Evolutionary conservation across 2,113 vertebrate genomes (phyloP).

Genomic region (Mobula birostris): DNA sequence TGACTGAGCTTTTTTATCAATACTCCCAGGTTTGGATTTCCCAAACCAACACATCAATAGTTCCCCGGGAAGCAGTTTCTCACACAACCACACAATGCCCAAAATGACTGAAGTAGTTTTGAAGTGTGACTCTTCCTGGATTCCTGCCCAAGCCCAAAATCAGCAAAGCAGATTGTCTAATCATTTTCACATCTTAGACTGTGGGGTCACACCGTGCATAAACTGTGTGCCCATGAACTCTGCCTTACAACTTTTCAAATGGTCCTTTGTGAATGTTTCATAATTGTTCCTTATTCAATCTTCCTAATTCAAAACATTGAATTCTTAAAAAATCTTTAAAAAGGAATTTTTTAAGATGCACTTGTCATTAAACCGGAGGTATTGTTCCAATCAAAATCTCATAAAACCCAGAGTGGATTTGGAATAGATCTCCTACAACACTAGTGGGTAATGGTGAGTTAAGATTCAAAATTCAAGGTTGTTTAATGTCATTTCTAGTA

Average conservation of each 20-base stretch:
- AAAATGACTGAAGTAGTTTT: background rate
- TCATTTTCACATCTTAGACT: background rate
- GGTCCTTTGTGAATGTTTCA: background rate
- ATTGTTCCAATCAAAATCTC: too few relatives aligned
- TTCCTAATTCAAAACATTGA: background rate
- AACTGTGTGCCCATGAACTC: background rate
- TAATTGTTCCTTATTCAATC: background rate
- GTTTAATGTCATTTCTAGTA: too few relatives aligned
- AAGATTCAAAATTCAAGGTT: too few relatives aligned
- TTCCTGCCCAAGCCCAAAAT: background rate
- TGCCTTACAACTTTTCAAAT: background rate
- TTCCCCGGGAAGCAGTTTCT: background rate
- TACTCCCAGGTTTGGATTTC: background rate
- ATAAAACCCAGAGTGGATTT: background rate
- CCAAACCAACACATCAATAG: background rate
- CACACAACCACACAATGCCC: background rate
- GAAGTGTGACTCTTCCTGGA: background rate
- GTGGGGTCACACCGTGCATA: background rate
- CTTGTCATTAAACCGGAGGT: background rate
- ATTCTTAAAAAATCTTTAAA: background rate
- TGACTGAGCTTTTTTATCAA: background rate
- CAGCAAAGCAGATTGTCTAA: background rate
- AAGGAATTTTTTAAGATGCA: background rate
- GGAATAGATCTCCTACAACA: background rate
- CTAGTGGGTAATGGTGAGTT: too few relatives aligned